Conservation (phyloP, 2,797 vertebrate species). For the Microctenopoma steveboyesi region DNA sequence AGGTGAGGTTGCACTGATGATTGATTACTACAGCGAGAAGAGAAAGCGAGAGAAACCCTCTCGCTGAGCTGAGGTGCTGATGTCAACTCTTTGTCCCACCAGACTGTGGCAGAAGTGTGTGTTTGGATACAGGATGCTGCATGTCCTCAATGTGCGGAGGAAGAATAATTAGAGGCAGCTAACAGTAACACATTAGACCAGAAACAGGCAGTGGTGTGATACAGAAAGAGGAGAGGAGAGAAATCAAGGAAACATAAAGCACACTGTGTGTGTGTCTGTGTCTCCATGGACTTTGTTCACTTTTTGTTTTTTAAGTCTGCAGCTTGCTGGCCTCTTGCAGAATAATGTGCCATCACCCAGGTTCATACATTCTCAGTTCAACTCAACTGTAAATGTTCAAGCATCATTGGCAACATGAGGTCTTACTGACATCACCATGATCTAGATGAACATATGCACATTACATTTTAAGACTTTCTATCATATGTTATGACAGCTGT, state of each 20-base stretch:
- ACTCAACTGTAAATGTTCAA: no score
- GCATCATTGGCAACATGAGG: no score
- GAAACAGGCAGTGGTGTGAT: background rate
- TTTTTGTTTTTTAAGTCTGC: no score
- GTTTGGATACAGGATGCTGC: constrained; percentile 17
- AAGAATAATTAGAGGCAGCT: constrained; percentile 18
- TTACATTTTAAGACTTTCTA: no score
- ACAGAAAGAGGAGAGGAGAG: background rate
- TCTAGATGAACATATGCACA: no score
- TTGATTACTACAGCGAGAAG: constrained; percentile 73
- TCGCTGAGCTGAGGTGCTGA: constrained; percentile 79
- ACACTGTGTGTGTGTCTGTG: no score
- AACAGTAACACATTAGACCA: constrained; percentile 3
- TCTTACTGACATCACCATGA: no score
- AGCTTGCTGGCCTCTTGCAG: no score
- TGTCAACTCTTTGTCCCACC: constrained; percentile 78
- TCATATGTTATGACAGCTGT: no score
- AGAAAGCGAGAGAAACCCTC: constrained; percentile 62
- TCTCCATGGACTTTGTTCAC: no score
- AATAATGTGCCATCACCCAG: no score
- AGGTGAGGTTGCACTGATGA: constrained; percentile 63
- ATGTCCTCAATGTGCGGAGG: background rate
- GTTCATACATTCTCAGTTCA: no score
- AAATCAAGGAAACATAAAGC: background rate
- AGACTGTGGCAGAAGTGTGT: constrained; percentile 41